Evolutionary conservation across 1,140 invertebrate species (phyloP).

Genomic region (Acromyrmex charruanus): DNA sequence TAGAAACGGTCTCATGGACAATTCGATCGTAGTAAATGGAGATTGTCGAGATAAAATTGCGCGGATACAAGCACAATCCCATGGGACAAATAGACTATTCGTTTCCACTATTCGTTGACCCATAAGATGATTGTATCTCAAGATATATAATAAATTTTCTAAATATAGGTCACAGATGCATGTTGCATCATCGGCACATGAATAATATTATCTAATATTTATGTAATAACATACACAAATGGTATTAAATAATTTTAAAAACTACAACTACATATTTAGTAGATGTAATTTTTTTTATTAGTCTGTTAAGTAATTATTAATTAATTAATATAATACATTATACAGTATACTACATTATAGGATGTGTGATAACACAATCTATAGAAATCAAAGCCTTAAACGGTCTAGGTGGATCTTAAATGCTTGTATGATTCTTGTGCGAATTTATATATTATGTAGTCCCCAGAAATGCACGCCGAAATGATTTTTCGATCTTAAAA

Average conservation of each 20-base stretch:
- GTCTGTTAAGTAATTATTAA: neutral
- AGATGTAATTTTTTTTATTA: neutral
- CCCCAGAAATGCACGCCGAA: too few relatives aligned
- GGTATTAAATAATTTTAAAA: neutral
- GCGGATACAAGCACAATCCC: slow-evolving; percentile 59
- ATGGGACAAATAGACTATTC: slow-evolving; percentile 69
- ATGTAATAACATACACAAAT: neutral
- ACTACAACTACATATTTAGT: neutral
- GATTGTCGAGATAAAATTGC: slow-evolving; percentile 70
- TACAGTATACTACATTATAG: too few relatives aligned
- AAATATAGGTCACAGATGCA: slow-evolving; percentile 52
- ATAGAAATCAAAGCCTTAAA: too few relatives aligned
- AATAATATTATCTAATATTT: neutral
- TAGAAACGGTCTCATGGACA: slow-evolving; percentile 50
- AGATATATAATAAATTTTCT: slow-evolving; percentile 66
- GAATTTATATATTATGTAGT: too few relatives aligned
- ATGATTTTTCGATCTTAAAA: too few relatives aligned
- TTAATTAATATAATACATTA: too few relatives aligned
- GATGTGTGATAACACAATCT: too few relatives aligned
- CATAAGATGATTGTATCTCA: slow-evolving; percentile 44
- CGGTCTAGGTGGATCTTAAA: too few relatives aligned
- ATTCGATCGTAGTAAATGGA: slow-evolving; percentile 60
- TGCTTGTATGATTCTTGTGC: too few relatives aligned
- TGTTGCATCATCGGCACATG: neutral
- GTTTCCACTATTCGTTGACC: slow-evolving; percentile 47